phyloP scores from a whole-genome alignment of 1,140 invertebrate genomes.

The Probaryconus sp. region DNA sequence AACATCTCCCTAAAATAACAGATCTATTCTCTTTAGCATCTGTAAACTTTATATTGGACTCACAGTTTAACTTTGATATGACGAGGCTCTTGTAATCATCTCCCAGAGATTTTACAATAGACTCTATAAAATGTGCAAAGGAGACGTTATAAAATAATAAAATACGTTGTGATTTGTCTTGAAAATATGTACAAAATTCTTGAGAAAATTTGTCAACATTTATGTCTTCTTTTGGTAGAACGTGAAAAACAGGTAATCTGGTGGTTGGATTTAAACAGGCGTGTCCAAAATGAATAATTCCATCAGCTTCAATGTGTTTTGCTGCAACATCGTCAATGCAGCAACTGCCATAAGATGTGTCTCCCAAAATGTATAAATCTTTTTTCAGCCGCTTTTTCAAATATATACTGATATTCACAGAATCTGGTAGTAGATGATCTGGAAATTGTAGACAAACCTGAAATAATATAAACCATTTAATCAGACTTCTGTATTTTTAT shows the following conservation, averaged over 20 bases:
- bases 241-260: conserved; percentile 85
- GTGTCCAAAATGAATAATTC: conserved; percentile 94
- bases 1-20: conserved; percentile 70
- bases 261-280: conserved; percentile 87
- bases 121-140: conserved; percentile 83
- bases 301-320: conserved; percentile 89
- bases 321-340: conserved; percentile 96
- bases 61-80: conserved; percentile 70
- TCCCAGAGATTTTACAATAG: conserved; percentile 4
- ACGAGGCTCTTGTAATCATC: conserved; percentile 63
- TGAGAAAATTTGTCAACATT: conserved; percentile 74
- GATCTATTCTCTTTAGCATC: conserved; percentile 42
- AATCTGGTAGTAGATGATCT: conserved; percentile 86
- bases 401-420: conserved; percentile 82
- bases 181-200: conserved; percentile 69
- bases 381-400: conserved; percentile 81
- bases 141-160: conserved; percentile 87
- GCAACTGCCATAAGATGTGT: conserved; percentile 96
- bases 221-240: conserved; percentile 82
- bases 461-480: conserved; percentile 55
- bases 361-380: conserved; percentile 91
- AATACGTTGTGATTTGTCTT: conserved; percentile 75
- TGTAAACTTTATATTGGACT: conserved; percentile 68
- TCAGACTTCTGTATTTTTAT: too few species aligned
- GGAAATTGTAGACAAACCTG: conserved; percentile 95